These are phyloP conservation scores for Argyresthia albistria DNA, from an alignment of 2,888 invertebrate genomes.

Conservation along the genomic window DNA sequence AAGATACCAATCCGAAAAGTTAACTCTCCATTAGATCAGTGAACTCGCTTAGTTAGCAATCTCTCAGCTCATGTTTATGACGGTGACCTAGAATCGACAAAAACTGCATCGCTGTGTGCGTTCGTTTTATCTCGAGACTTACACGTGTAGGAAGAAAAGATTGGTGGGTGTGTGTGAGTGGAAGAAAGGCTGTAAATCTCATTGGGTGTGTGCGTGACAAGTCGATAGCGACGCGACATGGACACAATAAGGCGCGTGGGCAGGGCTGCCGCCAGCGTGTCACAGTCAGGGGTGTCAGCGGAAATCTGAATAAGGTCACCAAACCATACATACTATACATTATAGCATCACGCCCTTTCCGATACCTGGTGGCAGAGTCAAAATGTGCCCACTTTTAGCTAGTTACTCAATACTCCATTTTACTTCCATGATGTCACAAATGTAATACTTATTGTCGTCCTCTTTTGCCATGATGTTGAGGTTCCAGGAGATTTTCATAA, in stretches of 20 bases:
- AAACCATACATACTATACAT: too few species aligned
- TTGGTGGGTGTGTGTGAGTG: slow-evolving; percentile 28
- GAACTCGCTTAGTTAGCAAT: slow-evolving; percentile 30
- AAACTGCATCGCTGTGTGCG: slow-evolving; percentile 33
- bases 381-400: too few species aligned
- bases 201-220: slow-evolving; percentile 10
- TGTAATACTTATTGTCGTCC: too few species aligned
- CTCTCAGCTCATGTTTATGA: slow-evolving; percentile 12
- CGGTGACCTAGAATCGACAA: slow-evolving; percentile 53
- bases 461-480: too few species aligned
- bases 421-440: too few species aligned
- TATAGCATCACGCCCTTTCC: too few species aligned
- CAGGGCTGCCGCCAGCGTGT: slow-evolving; percentile 8
- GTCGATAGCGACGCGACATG: slow-evolving; percentile 19
- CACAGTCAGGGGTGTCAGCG: background rate
- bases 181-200: slow-evolving; percentile 60
- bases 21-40: slow-evolving; percentile 29
- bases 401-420: too few species aligned
- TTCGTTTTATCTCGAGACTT: slow-evolving; percentile 2
- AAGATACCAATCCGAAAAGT: background rate
- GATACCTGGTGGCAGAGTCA: too few species aligned
- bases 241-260: slow-evolving; percentile 48
- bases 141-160: slow-evolving; percentile 13
- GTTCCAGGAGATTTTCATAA: too few species aligned
- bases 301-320: too few species aligned